Evolutionary conservation across 2,113 vertebrate genomes (phyloP), one percentile per base, ranked within the genome.

Genomic region (Acrocephalus arundinaceus): DNA sequence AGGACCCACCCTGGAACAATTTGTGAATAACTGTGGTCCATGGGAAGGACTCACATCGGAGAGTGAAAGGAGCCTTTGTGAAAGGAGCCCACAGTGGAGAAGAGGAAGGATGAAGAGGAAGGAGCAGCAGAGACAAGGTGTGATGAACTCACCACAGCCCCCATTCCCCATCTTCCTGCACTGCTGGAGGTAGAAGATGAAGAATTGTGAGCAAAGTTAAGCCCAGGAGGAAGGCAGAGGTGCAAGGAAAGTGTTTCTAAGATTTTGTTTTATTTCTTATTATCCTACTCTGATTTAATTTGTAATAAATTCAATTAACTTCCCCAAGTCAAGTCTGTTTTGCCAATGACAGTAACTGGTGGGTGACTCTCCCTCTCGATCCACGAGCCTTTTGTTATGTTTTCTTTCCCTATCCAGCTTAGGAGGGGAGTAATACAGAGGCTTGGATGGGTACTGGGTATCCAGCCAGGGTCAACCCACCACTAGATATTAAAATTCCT

Each of bases 1-100:
- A 35, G 14, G 20, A 45, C 10, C 24, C 20, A 39, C 0, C 0
- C 9, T 58, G 55, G 18, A 75, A 28, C 21, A 70, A 13, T 39
- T 54, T 15, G 28, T 33, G 25, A 63, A 35, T 33, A 80, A 70
- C 33, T 41, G 18, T 37, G 52, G n/a, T 15, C 37, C 7, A 4
- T 35, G 15, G 57, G 25, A 85, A 85, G 11, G 25, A 65, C 19
- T 51, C 43, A 31, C 2, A 0, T 2, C 71, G 51, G 22, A 75
- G n/a, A 81, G 48, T 16, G 35, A 35, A 35, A 35, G 35, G 35
- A 35, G 35, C 35, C 35, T 48, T 81, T 23, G 10, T 28, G 30
- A 45, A 70, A 12, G 8, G 23, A 33, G 15, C 4, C 35, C 51
- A 65, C 2, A 28, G 25, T 22, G 39, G 15, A 65, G 15, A 9